Percentiles rank a stretch among this genome's conserved stretches.
Evolutionary conservation across 2,888 invertebrate genomes (phyloP).

Genomic region (Tetramorium bicarinatum): DNA sequence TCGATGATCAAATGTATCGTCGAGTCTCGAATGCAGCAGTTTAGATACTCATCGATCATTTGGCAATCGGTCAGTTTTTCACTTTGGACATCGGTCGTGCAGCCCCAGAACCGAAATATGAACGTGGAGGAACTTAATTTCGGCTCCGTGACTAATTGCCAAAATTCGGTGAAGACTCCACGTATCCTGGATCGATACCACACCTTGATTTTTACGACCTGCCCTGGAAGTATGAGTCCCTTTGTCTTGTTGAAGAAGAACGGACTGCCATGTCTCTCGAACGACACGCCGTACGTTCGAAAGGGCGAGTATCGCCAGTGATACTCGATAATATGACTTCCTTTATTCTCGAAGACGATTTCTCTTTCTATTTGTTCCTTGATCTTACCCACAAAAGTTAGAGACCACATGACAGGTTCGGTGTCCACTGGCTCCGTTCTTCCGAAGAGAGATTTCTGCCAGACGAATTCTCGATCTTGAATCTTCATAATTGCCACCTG

Average conservation of each 20-base stretch:
- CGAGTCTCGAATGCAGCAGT: conserved; percentile 64
- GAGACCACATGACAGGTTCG: conserved; percentile 66
- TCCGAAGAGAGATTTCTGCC: conserved; percentile 18
- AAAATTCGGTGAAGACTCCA: conserved; percentile 86
- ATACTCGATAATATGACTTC: conserved; percentile 87
- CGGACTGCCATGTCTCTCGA: conserved; percentile 78
- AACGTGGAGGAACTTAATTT: conserved; percentile 72
- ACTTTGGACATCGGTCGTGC: background rate
- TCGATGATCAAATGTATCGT: conserved; percentile 71
- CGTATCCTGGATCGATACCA: conserved; percentile 87
- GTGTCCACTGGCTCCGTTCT: background rate
- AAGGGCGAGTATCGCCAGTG: conserved; percentile 85
- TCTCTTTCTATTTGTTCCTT: conserved; percentile 53
- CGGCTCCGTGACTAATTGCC: conserved; percentile 87
- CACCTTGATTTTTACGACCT: conserved; percentile 86
- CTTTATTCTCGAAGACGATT: conserved; percentile 87
- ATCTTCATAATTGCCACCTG: conserved; percentile 71
- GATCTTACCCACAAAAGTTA: conserved; percentile 65
- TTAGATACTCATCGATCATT: conserved; percentile 71
- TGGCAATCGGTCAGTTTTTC: background rate
- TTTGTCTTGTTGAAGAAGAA: conserved; percentile 89
- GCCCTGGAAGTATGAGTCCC: conserved; percentile 87
- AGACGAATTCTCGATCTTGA: conserved; percentile 75
- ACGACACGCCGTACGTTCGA: conserved; percentile 61
- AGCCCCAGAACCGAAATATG: conserved; percentile 74